Conservation (phyloP, 2,888 invertebrate species). For the Tipula lateralis region DNA sequence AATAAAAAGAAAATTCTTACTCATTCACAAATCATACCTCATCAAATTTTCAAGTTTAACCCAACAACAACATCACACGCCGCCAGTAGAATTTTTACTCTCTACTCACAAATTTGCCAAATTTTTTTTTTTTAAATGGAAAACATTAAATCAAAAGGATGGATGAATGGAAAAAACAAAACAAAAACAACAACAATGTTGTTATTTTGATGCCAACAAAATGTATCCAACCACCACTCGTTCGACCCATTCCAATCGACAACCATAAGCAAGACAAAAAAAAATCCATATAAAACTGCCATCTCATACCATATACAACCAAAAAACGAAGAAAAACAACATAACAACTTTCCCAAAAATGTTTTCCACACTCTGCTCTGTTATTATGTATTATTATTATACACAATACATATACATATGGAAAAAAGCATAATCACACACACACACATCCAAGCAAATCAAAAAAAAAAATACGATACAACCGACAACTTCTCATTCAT, state of each 20-base stretch:
- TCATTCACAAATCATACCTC: conserved; percentile 19
- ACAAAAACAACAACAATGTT: not conserved
- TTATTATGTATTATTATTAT: not conserved
- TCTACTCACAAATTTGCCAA: conserved; percentile 1
- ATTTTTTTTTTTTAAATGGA: not conserved
- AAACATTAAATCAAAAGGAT: conserved; percentile 9
- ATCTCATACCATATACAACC: not conserved
- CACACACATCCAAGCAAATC: not conserved
- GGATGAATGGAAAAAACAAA: not conserved
- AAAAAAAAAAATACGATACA: not conserved
- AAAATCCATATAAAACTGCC: not conserved
- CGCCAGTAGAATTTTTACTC: not conserved
- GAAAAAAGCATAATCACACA: not conserved
- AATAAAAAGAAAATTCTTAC: not conserved
- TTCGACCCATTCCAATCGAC: not conserved
- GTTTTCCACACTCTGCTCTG: not conserved
- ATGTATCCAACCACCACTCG: not conserved
- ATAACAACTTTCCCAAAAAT: not conserved
- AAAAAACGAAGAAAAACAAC: not conserved
- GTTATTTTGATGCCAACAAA: not conserved
- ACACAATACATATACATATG: not conserved
- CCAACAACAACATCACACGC: not conserved
- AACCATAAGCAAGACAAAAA: not conserved
- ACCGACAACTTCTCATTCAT: conserved; percentile 24
- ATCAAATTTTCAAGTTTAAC: conserved; percentile 24